Evolutionary conservation across 2,888 invertebrate species (phyloP).

Genomic region (Pristionchus fissidentatus): DNA sequence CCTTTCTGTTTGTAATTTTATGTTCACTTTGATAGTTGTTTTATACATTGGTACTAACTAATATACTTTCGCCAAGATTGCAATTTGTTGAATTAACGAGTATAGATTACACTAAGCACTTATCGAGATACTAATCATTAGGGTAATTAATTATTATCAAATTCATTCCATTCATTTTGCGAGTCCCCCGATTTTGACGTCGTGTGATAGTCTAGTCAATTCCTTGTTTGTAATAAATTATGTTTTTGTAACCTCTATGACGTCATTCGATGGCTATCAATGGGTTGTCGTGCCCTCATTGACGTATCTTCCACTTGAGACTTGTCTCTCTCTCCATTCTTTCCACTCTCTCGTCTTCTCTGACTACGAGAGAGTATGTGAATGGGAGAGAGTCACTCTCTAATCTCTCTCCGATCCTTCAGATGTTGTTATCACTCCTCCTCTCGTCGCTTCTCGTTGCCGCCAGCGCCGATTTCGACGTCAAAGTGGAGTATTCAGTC

Average conservation of each 20-base stretch:
- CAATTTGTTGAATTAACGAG: conserved; percentile 15
- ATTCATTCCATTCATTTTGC: conserved; percentile 17
- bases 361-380: neutral
- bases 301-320: conserved; percentile 35
- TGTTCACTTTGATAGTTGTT: neutral
- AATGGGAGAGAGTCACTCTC: neutral
- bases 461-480: conserved; percentile 39
- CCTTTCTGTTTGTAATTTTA: neutral
- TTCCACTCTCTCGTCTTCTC: too few species aligned
- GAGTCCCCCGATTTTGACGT: neutral
- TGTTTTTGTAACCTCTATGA: neutral
- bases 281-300: conserved; percentile 32
- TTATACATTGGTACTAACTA: neutral
- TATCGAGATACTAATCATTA: conserved; percentile 16
- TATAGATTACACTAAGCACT: conserved; percentile 20
- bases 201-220: neutral
- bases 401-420: neutral
- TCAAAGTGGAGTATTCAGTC: conserved; percentile 46
- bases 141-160: too few species aligned
- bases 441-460: conserved; percentile 4
- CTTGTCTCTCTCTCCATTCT: too few species aligned
- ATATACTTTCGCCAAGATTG: conserved; percentile 17
- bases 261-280: neutral
- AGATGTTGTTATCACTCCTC: conserved; percentile 25
- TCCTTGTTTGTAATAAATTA: neutral